Evolutionary conservation across 2,888 invertebrate genomes (phyloP).

Genomic region (Phania funesta): DNA sequence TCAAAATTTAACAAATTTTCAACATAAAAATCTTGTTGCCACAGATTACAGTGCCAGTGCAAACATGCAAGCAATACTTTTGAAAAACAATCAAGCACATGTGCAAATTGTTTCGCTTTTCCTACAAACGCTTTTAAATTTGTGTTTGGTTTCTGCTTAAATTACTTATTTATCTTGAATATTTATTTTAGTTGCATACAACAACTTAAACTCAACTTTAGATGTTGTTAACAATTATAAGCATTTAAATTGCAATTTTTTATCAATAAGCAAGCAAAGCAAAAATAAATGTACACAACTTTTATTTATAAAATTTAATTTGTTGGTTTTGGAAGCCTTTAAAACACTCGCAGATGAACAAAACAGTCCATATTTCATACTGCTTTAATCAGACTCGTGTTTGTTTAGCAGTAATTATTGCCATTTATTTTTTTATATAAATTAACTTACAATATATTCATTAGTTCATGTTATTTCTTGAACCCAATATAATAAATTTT

Average conservation of each 20-base stretch:
- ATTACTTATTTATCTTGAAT: slow-evolving; percentile 62
- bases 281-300: background rate
- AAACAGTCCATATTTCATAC: background rate
- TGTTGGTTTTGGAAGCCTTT: background rate
- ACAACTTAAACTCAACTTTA: slow-evolving; percentile 24
- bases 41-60: slow-evolving; percentile 31
- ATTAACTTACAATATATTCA: slow-evolving; percentile 34
- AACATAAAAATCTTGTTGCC: slow-evolving; percentile 52
- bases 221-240: slow-evolving; percentile 60
- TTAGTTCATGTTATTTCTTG: slow-evolving; percentile 44
- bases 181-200: slow-evolving; percentile 4
- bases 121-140: slow-evolving; percentile 36
- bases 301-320: background rate
- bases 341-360: background rate
- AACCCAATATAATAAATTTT: slow-evolving; percentile 30
- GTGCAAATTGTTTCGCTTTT: slow-evolving; percentile 40
- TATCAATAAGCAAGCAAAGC: background rate
- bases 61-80: slow-evolving; percentile 37
- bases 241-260: slow-evolving; percentile 54
- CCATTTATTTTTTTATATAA: slow-evolving; percentile 33
- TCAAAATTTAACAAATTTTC: slow-evolving; percentile 64
- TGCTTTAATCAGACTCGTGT: slow-evolving; percentile 30
- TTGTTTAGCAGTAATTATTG: slow-evolving; percentile 4
- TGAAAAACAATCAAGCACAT: slow-evolving; percentile 50
- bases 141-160: slow-evolving; percentile 54